Base-by-base conservation (phyloP, 2,113 vertebrate species). In the Pleuronectes platessa region DNA sequence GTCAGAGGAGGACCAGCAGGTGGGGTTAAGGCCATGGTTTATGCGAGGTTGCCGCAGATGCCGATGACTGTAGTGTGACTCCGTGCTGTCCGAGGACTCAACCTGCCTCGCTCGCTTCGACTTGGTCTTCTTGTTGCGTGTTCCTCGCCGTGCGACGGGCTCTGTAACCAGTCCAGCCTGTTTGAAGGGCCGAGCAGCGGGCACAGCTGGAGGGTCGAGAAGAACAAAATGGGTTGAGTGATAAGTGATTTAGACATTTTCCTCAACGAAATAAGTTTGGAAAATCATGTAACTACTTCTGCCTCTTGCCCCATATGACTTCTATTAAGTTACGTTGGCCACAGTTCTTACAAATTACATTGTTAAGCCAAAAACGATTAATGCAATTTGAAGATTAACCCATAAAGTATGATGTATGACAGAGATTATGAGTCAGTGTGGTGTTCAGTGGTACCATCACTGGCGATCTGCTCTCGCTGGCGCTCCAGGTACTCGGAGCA, bases 1-100 rank as follows among this genome's bases (percentile, higher is more conserved):
- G 54, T 96, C 95, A 0, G 96, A 97, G 0, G 90, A 93, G 0
- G 97, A 96, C 96, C 97, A 97, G 37, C 95, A 95, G 0, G 96
- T 96, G 14, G 94, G 80, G 26, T 95, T 93, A 0, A 95, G 88
- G n/a, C 79, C 78, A 0, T 81, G 79, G 62, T 81, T 85, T 4
- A 65, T 94, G 23, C 92, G 91, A 1, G 94, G 93, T 45, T 91
- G 92, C 7, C 76, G 85, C 3, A 54, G 60, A 20, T 79, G 80
- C 3, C 74, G 82, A 1, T 75, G 82, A 55, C 81, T 85, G 31
- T 91, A 89, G 35, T 94, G 92, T 2, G 97, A 97, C 8, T 76
- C 85, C 0, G 95, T 93, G 86, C 96, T 98, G 71, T 95, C 96
- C 0, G 96, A 97, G 1, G 96, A 97, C 31, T 95, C 95, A 0